Evolutionary conservation across 1,140 invertebrate genomes (phyloP).

Genomic region (Oryctes rhinoceros): DNA sequence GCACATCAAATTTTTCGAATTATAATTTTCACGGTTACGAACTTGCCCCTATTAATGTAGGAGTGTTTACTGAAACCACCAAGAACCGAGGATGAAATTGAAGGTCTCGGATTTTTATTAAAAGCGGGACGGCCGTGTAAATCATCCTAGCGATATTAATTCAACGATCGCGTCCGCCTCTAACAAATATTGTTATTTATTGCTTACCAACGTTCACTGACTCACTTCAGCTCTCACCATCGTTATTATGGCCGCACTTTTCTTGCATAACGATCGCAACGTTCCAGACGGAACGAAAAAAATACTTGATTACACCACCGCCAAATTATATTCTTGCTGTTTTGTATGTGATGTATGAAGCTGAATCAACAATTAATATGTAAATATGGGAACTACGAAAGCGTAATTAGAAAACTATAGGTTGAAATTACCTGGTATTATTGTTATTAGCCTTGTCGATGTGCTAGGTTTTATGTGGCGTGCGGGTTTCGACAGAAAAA

Average conservation of each 20-base stretch:
- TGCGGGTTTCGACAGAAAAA: conserved; percentile 22
- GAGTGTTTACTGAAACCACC: not conserved
- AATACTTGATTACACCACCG: not conserved
- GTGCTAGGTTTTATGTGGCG: not conserved
- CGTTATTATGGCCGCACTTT: not conserved
- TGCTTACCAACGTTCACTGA: not conserved
- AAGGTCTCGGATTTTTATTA: not conserved
- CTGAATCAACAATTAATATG: conserved; percentile 17
- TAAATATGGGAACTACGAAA: conserved; percentile 24
- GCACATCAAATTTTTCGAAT: no score
- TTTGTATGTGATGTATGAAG: not conserved
- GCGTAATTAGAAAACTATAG: conserved; percentile 14
- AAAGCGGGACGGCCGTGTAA: not conserved
- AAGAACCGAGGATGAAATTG: not conserved
- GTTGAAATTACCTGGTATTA: conserved; percentile 2
- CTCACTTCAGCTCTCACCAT: not conserved
- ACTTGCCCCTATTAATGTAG: no score
- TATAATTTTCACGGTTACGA: no score
- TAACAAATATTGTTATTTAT: conserved; percentile 29
- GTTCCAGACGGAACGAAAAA: not conserved
- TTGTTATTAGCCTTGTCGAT: conserved; percentile 16
- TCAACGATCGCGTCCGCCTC: not conserved
- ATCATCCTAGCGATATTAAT: not conserved
- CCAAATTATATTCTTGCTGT: conserved; percentile 6
- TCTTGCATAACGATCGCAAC: not conserved